Base-by-base conservation (phyloP, 2,888 invertebrate species). In the Trichogramma dendrolimi region DNA sequence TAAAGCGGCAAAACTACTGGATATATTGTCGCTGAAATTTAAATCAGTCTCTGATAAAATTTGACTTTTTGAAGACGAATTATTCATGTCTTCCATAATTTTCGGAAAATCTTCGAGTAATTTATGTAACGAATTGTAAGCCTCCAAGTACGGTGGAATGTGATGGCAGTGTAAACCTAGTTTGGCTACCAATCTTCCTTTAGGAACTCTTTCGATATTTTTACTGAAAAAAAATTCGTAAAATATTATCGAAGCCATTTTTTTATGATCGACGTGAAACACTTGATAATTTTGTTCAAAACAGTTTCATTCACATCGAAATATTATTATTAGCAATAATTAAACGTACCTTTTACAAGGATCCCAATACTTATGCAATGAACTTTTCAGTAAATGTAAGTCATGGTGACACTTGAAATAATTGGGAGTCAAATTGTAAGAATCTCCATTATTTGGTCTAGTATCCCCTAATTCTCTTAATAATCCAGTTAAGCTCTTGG, bases 21-120 rank as follows among this genome's bases (percentile, higher is more conserved):
- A 73, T 40, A 70, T 72, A 53, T 72, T 67, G 46, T 69, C 63
- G 42, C 69, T 61, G 7, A 57, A 62, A 47, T 65, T 66, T 40
- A 43, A 48, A 40, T 68, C 63, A 14, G 66, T 60, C 38, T 68
- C 60, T 6, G 67, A 55, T 58, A 68, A 67, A 5, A 57, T 60
- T 53, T 68, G 54, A 44, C 64, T 62, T 27, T 67, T 43, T 38
- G 72, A 65, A 39, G 72, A 67, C 49, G 76, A 73, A 10, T 72
- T 58, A 67, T 76, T 72, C 56, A 78, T 76, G 48, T 79, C 77
- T 66, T 68, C 71, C 46, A 75, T 75, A 8, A 79, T 71, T 63
- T 75, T 75, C 2, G 76, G 74, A 69, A 79, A 77, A 55, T 79
- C 79, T 69, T 77, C 75, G 64, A 77, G 76, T 60, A 79, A 68